Percentiles rank a stretch among this genome's conserved stretches.
These are phyloP conservation scores for Selene dorsalis DNA, from an alignment of 2,797 vertebrate species.

Conservation along the genomic window DNA sequence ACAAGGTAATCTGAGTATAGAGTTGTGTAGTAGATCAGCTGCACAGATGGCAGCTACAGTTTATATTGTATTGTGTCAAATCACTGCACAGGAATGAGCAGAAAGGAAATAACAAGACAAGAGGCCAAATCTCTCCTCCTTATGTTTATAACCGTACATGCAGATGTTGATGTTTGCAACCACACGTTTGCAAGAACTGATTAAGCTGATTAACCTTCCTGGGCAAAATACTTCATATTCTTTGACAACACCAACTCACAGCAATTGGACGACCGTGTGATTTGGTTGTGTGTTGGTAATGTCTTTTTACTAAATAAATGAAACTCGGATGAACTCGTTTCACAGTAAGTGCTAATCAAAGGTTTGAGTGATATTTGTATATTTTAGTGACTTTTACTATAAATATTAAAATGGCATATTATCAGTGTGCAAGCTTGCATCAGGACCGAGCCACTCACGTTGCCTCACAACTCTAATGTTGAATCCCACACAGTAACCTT, in stretches of 20 bases:
- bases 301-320: not conserved
- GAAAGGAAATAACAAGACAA: not conserved
- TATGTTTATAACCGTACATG: not conserved
- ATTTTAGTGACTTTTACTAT: not conserved
- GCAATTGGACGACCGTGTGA: not conserved
- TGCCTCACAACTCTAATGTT: not conserved
- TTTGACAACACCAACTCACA: not conserved
- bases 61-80: not conserved
- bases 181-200: not conserved
- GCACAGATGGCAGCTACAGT: not conserved
- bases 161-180: slow-evolving; percentile 12
- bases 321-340: not conserved
- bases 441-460: not conserved
- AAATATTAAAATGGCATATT: not conserved
- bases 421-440: not conserved
- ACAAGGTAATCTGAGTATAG: slow-evolving; percentile 9
- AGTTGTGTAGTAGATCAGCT: too few relatives aligned
- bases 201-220: not conserved
- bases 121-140: not conserved
- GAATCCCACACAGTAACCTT: not conserved
- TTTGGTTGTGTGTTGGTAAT: not conserved
- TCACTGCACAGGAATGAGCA: not conserved
- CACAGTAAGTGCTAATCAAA: not conserved
- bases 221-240: not conserved
- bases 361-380: not conserved